Percentiles rank a stretch among this genome's conserved stretches.
Evolutionary conservation across 2,113 vertebrate species (phyloP).

Genomic region (Rhagologus leucostigma): DNA sequence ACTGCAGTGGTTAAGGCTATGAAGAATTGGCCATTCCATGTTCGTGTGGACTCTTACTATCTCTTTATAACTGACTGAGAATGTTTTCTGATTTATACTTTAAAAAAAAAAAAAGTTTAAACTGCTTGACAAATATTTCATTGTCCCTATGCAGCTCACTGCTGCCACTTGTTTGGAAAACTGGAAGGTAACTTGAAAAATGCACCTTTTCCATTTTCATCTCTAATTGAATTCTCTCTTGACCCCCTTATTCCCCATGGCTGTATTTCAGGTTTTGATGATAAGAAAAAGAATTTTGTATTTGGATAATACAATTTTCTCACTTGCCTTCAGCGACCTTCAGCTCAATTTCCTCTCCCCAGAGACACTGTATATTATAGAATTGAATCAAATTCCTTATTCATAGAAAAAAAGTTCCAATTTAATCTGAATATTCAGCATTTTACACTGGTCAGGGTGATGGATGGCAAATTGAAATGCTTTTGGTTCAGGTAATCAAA

Average conservation of each 20-base stretch:
- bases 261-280: slow-evolving; percentile 71
- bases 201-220: slow-evolving; percentile 73
- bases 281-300: slow-evolving; percentile 74
- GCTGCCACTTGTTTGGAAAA: slow-evolving; percentile 68
- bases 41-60: not conserved
- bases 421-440: slow-evolving; percentile 80
- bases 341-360: slow-evolving; percentile 77
- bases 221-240: slow-evolving; percentile 73
- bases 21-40: not conserved
- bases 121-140: slow-evolving; percentile 54
- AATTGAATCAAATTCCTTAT: slow-evolving; percentile 77
- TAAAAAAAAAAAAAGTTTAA: not conserved
- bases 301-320: slow-evolving; percentile 79
- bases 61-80: not conserved
- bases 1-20: not conserved
- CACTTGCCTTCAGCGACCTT: slow-evolving; percentile 76
- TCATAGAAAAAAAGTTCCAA: slow-evolving; percentile 76
- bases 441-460: slow-evolving; percentile 72
- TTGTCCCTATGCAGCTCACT: not conserved
- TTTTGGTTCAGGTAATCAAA: slow-evolving; percentile 74
- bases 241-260: slow-evolving; percentile 68
- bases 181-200: slow-evolving; percentile 69
- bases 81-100: not conserved
- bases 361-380: slow-evolving; percentile 71
- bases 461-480: slow-evolving; percentile 75